Percentiles rank a stretch among this genome's conserved stretches.
These are phyloP conservation scores for Rhopalosiphum nymphaeae DNA, from an alignment of 2,888 invertebrate genomes.

Conservation along the genomic window DNA sequence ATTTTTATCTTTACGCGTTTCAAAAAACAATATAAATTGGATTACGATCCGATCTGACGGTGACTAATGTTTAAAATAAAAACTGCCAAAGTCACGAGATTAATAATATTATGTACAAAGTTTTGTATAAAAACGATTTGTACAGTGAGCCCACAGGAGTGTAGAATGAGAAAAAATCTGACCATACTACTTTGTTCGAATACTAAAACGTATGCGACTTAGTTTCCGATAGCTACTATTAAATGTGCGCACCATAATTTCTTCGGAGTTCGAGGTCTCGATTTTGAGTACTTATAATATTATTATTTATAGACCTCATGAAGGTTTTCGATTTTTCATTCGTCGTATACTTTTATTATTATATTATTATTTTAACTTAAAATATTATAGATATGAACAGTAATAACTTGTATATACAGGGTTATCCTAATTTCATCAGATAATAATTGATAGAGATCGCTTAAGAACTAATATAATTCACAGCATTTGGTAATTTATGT, in stretches of 20 bases:
- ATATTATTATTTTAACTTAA: background rate
- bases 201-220: background rate
- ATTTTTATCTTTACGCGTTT: background rate
- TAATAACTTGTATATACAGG: background rate
- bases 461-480: background rate
- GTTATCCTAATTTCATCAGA: background rate
- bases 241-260: background rate
- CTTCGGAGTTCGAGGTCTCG: background rate
- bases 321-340: background rate
- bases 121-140: background rate
- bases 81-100: background rate
- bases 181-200: background rate
- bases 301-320: background rate
- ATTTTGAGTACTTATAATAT: background rate
- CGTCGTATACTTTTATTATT: background rate
- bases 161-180: background rate
- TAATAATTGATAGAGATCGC: background rate
- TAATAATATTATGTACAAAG: constrained; percentile 21
- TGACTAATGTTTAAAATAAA: constrained; percentile 37
- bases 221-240: background rate
- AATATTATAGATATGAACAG: background rate
- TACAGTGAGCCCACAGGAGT: background rate
- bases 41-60: constrained; percentile 1
- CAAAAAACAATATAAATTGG: background rate
- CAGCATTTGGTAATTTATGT: too few relatives aligned